phyloP scores from a whole-genome alignment of 92 coral and sea anemone genomes.

The Pocillopora meandrina region DNA sequence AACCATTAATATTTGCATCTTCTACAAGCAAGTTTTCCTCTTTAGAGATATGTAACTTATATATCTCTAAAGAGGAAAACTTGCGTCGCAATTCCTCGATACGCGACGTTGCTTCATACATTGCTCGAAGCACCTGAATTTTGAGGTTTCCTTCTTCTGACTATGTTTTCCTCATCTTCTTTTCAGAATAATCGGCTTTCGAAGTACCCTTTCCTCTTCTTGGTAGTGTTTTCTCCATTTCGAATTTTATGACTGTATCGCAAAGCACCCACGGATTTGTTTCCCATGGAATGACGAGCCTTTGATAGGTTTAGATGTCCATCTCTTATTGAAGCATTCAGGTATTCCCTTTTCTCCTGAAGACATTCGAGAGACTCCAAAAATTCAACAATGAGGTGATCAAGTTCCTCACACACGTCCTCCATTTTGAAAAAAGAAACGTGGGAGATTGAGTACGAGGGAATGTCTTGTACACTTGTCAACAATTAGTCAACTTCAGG shows the following conservation, averaged over 20 bases:
- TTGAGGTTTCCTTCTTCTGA: conserved; percentile 43
- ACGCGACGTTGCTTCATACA: conserved; percentile 31
- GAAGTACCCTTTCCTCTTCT: conserved; percentile 11
- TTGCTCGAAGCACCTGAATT: conserved; percentile 9
- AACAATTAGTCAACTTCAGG: no score
- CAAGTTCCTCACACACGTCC: conserved; percentile 71
- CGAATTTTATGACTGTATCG: conserved; percentile 80
- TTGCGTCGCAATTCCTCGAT: conserved; percentile 42
- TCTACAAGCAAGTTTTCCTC: no score
- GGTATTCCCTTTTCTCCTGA: conserved; percentile 56
- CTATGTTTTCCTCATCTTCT: conserved; percentile 23
- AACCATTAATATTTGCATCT: no score
- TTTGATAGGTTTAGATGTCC: conserved; percentile 89
- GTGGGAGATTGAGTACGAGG: not conserved
- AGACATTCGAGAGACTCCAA: conserved; percentile 81
- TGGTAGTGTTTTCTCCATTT: conserved; percentile 48
- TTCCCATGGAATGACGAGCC: conserved; percentile 99
- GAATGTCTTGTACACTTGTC: no score
- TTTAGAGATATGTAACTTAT: not conserved
- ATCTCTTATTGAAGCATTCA: conserved; percentile 77
- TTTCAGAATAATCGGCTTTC: not conserved
- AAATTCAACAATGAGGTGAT: conserved; percentile 67
- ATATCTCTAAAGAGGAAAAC: not conserved
- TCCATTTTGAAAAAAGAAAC: conserved; percentile 70
- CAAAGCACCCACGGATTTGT: conserved; percentile 82